Evolutionary conservation across 2,888 invertebrate species (phyloP).

Genomic region (Pachycephus smyrnensis): DNA sequence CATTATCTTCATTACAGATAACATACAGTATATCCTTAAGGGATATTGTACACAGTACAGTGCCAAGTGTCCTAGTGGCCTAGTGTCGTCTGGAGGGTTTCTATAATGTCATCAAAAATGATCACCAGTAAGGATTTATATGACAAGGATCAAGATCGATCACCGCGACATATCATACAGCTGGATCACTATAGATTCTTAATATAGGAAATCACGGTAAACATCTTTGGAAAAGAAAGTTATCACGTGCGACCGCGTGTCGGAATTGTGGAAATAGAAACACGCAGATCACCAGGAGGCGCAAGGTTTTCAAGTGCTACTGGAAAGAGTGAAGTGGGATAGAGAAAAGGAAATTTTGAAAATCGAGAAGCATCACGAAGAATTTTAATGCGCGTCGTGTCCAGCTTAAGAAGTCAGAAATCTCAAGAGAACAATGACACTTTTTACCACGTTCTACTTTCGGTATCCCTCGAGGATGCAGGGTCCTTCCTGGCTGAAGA

Average conservation of each 20-base stretch:
- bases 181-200: not conserved
- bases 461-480: not conserved
- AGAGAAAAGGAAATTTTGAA: not conserved
- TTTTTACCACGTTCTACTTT: not conserved
- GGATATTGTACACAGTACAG: not conserved
- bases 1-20: not conserved
- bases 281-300: not conserved
- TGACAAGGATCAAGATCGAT: not conserved
- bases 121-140: not conserved
- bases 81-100: not conserved
- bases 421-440: not conserved
- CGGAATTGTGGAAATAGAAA: not conserved
- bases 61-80: not conserved
- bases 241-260: not conserved
- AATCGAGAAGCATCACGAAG: not conserved
- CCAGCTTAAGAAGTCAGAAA: not conserved
- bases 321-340: not conserved
- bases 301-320: not conserved
- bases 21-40: not conserved
- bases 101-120: not conserved
- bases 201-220: not conserved
- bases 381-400: not conserved
- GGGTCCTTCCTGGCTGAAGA: not conserved
- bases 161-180: not conserved
- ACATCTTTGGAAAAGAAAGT: not conserved